Evolutionary conservation across 2,888 invertebrate species (phyloP), one percentile per base, ranked within the genome.

Genomic region (Caenorhabditis plicata): DNA sequence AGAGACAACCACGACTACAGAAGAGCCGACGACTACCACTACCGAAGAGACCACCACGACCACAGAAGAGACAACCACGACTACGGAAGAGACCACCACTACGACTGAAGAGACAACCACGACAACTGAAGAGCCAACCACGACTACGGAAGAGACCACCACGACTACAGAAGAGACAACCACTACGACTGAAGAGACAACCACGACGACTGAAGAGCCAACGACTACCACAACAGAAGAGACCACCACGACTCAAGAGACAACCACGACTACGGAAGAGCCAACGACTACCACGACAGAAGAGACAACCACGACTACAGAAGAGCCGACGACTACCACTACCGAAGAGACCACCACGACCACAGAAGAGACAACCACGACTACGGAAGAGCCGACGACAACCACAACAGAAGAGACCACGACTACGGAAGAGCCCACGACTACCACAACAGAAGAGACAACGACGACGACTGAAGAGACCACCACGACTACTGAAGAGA

Each of bases 351-450:
- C 54, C 1, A 20, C 33, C 11, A 52, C 52, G 2, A 45, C 53
- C 4, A 53, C 53, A 1, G 53, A 41, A 4, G 29, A 46, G 0
- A 53, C 53, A 2, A 39, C 26, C 11, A 51, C 51, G 13, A 42
- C 51, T 0, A 51, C 51, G 8, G 51, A 39, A n/a, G n/a, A n/a
- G 17, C 20, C 51, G 2, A 45, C 53, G 1, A 33, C 52, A 1
- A 51, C 44, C 5, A 42, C 51, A 1, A 45, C 44, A 1, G 51
- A 39, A 15, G 15, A 27, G 0, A 50, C 49, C 0, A 36, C 44
- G 0, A 52, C 53, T 9, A 53, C 46, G 5, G 47, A 46, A 5
- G 46, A 26, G n/a, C 27, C 42, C 39, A 48, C 54, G 5, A 45
- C 47, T 15, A 44, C 44, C 7, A 32, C 44, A 4, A 44, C 44